Evolutionary conservation across 2,797 vertebrate species (phyloP).

Genomic region (Natrix natrix): DNA sequence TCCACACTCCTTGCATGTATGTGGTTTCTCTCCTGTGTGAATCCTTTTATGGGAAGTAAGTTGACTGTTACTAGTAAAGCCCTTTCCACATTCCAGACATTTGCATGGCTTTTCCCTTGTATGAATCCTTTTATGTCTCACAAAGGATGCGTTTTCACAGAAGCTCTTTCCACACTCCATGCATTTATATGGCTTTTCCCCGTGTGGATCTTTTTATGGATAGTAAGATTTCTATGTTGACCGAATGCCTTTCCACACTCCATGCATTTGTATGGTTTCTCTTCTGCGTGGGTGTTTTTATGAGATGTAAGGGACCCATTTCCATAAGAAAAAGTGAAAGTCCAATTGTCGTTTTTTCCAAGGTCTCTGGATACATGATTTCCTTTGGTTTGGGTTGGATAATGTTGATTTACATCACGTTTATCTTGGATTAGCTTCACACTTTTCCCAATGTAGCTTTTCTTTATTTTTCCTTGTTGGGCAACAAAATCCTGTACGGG

Average conservation of each 20-base stretch:
- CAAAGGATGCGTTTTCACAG: no score
- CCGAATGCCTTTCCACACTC: not conserved
- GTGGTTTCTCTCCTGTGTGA: not conserved
- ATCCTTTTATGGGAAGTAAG: not conserved
- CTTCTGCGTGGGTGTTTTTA: not conserved
- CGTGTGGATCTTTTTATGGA: not conserved
- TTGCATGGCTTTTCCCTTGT: not conserved
- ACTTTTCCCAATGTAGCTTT: not conserved
- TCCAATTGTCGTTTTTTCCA: not conserved
- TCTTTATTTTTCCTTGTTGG: not conserved
- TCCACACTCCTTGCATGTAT: not conserved
- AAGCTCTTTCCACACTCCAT: not conserved
- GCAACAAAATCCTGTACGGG: not conserved
- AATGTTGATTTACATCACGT: not conserved
- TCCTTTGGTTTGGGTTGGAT: not conserved
- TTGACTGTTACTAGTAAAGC: not conserved
- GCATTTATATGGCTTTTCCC: not conserved
- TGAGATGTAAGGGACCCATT: not conserved
- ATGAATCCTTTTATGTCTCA: not conserved
- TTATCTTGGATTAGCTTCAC: not conserved
- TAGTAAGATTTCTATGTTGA: not conserved
- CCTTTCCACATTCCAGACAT: not conserved
- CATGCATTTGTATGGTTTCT: not conserved
- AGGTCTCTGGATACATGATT: not conserved
- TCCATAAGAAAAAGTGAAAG: not conserved